A percentile compares a stretch with the other conserved stretches of the same genome.
These are phyloP conservation scores for Sarcophilus harrisii DNA, from an alignment of 2,797 vertebrate species.

Conservation along the genomic window DNA sequence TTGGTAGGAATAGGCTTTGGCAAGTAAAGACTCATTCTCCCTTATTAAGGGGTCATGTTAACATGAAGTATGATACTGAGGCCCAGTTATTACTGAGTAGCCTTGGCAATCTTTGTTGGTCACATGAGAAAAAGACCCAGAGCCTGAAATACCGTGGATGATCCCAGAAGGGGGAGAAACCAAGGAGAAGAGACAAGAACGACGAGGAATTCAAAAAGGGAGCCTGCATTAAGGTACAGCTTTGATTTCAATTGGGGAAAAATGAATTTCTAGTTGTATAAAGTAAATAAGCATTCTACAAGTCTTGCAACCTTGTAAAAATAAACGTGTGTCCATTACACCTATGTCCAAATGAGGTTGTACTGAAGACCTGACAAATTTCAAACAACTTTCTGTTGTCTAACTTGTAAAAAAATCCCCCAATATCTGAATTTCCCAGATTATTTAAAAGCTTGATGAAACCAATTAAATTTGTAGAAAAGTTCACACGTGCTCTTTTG, in stretches of 20 bases:
- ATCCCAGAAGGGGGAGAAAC: slow-evolving; percentile 5
- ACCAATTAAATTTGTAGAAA: not conserved
- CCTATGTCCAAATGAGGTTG: not conserved
- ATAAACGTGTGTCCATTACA: not conserved
- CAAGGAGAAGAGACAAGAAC: slow-evolving; percentile 31
- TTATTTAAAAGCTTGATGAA: slow-evolving; percentile 14
- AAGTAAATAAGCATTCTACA: slow-evolving; percentile 27
- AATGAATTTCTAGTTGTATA: slow-evolving; percentile 40
- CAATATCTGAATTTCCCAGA: slow-evolving; percentile 56
- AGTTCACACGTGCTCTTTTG: not conserved
- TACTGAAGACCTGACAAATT: slow-evolving; percentile 15
- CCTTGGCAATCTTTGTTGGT: slow-evolving; percentile 22
- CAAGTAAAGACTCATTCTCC: slow-evolving; percentile 41
- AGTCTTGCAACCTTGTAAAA: slow-evolving; percentile 10
- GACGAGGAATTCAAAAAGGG: slow-evolving; percentile 12
- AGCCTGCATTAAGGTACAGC: slow-evolving; percentile 7
- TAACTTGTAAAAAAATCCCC: slow-evolving; percentile 24
- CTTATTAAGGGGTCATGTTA: slow-evolving; percentile 60
- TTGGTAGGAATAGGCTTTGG: slow-evolving; percentile 40
- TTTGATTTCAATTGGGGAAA: slow-evolving; percentile 31
- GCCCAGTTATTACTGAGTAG: slow-evolving; percentile 45
- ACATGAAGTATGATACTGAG: slow-evolving; percentile 57
- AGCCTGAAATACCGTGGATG: slow-evolving; percentile 14
- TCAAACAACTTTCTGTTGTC: slow-evolving; percentile 37
- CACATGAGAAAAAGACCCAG: not conserved